Conservation (phyloP, 2,888 invertebrate species). For the Lasioglossum marginatum region DNA sequence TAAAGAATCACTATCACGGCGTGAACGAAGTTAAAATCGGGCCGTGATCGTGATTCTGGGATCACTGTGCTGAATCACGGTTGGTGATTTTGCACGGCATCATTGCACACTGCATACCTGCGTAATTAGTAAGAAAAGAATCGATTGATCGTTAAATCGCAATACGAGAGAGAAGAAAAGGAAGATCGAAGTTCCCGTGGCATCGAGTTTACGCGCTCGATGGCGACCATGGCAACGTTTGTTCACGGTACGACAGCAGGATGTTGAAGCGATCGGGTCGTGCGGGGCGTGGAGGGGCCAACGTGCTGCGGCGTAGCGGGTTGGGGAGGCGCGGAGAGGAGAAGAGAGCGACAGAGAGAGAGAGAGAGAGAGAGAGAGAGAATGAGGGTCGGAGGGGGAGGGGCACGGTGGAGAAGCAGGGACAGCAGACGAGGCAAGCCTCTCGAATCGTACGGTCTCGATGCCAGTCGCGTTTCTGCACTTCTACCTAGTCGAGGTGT, state of each 20-base stretch:
- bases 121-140: not conserved
- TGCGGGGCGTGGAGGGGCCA: not conserved
- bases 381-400: not conserved
- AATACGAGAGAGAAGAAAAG: not conserved
- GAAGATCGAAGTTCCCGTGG: constrained; percentile 50
- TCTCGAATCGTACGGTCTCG: constrained; percentile 74
- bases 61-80: no score
- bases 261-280: constrained; percentile 23
- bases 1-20: no score
- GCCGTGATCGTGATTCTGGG: no score
- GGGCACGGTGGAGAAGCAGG: constrained; percentile 24
- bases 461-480: constrained; percentile 79
- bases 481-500: constrained; percentile 57
- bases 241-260: constrained; percentile 51
- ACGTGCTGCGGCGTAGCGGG: not conserved
- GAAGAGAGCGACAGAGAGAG: not conserved
- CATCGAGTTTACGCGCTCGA: constrained; percentile 63
- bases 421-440: constrained; percentile 86
- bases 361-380: no score
- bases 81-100: no score
- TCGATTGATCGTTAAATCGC: constrained; percentile 46
- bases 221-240: constrained; percentile 70
- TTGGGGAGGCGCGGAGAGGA: not conserved
- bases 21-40: no score
- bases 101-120: no score